Conservation (phyloP, 1,140 invertebrate genomes). For the Epicauta chinensis region DNA sequence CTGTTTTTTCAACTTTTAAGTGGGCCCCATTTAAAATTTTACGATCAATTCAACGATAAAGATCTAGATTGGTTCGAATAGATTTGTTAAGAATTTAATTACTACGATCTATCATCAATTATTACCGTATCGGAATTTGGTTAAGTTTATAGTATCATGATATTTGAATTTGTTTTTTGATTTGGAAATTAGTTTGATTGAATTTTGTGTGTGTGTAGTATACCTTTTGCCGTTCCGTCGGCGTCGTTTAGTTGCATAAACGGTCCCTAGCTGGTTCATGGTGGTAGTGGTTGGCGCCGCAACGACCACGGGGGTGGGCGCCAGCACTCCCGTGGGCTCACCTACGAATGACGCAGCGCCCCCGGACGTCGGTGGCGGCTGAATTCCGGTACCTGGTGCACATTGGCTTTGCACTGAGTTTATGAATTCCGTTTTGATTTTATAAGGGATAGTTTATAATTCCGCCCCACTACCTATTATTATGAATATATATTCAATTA, state of each 20-base stretch:
- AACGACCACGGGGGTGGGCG: conserved; percentile 40
- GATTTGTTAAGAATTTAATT: background rate
- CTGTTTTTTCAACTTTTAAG: too few species aligned
- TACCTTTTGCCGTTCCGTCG: conserved; percentile 92
- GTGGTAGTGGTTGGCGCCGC: conserved; percentile 38
- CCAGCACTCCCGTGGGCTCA: conserved; percentile 34
- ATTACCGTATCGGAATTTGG: too few species aligned
- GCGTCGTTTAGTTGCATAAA: conserved; percentile 89
- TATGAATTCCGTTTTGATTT: conserved; percentile 39
- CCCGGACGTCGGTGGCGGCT: conserved; percentile 21
- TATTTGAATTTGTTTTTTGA: too few species aligned
- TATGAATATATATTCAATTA: background rate
- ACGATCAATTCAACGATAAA: too few species aligned
- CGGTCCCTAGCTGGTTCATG: conserved; percentile 86
- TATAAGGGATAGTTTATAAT: too few species aligned
- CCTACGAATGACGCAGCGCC: conserved; percentile 33
- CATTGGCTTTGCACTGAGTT: conserved; percentile 38
- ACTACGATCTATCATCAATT: background rate
- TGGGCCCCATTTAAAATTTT: too few species aligned
- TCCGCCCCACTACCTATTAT: too few species aligned
- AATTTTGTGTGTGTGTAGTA: too few species aligned
- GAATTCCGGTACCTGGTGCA: conserved; percentile 26
- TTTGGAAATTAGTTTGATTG: too few species aligned
- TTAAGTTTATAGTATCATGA: too few species aligned
- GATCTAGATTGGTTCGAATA: too few species aligned